Base-by-base conservation (phyloP, 2,888 invertebrate genomes). In the Camptogramma bilineatum region DNA sequence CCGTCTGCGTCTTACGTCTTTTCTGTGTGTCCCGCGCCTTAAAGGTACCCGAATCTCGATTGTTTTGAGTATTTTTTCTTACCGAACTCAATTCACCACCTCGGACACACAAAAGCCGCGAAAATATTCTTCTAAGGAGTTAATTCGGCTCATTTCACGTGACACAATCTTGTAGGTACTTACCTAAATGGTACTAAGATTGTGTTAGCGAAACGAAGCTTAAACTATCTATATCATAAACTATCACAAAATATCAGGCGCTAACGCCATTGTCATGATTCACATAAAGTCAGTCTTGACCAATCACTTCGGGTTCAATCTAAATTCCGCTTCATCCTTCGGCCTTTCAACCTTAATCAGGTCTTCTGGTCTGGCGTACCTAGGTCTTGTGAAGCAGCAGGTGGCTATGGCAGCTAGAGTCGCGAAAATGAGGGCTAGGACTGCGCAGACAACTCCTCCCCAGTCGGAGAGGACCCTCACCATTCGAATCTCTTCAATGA, bases 401-500 rank as follows among this genome's bases (percentile, higher is more conserved):
- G 85, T 84, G 1, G 81, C 88, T 4, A 93, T 73, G 0, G 94
- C 90, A 3, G 91, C 85, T 46, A 95, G 87, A 21, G 91, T 86
- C 0, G 94, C 94, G 34, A 94, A 87, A 13, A 84, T 77, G 0
- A 96, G 90, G 0, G 95, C 88, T 0, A 82, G 74, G 68, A 84
- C 86, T 0, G 90, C 86, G 77, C 89, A 87, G 0, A 84, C 82
- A 0, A 79, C 79, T 0, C 84, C 83, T 4, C 93, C 93, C 91
- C 92, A 92, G 60, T 91, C 91, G 1, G 81, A 67, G 0, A 89
- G 76, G 21, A 81, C 71, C 18, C 91, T 83, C 1, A 88, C 90
- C 34, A 77, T 67, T 0, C 81, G 74, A n/a, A 97, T 81, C 55
- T 95, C 94, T 0, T 85, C 80, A 0, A 94, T 89, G 53, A 96